Percentiles rank a stretch among this genome's conserved stretches.
Evolutionary conservation across 2,797 vertebrate genomes (phyloP).

Genomic region (Sebastes hubbsi): DNA sequence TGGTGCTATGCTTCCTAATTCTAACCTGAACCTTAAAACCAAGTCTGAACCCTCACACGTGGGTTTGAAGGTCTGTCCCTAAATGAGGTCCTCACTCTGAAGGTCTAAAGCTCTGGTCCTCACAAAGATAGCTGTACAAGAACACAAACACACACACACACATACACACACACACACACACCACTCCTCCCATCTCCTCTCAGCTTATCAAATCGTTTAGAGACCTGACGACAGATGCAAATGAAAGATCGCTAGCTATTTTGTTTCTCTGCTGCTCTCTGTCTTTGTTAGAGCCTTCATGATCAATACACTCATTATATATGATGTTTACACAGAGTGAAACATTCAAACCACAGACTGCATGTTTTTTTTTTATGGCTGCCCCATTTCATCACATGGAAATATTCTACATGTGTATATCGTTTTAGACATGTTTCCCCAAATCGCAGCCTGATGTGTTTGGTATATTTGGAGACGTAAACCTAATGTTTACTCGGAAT

Average conservation of each 20-base stretch:
- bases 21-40: too few relatives aligned
- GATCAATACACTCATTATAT: neutral
- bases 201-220: constrained; percentile 19
- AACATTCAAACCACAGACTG: too few relatives aligned
- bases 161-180: too few relatives aligned
- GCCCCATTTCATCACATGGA: too few relatives aligned
- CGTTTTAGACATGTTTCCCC: neutral
- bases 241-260: constrained; percentile 8
- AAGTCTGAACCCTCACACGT: too few relatives aligned
- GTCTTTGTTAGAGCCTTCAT: neutral
- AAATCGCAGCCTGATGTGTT: neutral
- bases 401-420: too few relatives aligned
- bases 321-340: too few relatives aligned
- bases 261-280: constrained; percentile 7
- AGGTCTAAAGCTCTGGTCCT: neutral
- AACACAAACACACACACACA: constrained; percentile 53
- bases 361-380: too few relatives aligned
- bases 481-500: too few relatives aligned
- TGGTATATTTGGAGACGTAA: too few relatives aligned
- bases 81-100: neutral
- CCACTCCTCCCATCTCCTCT: neutral
- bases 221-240: neutral
- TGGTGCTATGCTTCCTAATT: too few relatives aligned
- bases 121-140: neutral
- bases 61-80: too few relatives aligned